phyloP scores from a whole-genome alignment of 2,113 vertebrate genomes.

The Dasyurus viverrinus region DNA sequence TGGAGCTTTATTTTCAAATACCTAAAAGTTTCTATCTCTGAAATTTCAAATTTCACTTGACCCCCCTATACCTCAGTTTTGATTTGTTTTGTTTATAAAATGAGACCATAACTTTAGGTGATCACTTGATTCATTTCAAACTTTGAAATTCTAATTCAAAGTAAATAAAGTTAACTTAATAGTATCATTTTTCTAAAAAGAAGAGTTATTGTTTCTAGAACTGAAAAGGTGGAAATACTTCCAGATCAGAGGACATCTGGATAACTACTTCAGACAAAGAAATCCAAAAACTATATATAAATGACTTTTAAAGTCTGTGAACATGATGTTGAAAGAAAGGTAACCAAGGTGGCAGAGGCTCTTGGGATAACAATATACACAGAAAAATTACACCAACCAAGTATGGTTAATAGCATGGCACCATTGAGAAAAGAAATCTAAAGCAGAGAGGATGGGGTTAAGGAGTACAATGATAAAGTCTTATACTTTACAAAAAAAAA shows the following conservation, averaged over 20 bases:
- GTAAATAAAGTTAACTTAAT: neutral
- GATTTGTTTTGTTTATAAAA: neutral
- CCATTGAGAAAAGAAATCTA: neutral
- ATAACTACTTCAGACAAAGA: neutral
- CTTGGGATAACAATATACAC: neutral
- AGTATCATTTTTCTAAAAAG: neutral
- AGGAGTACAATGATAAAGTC: neutral
- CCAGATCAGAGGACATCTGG: neutral
- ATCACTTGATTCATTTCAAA: neutral
- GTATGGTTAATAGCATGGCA: neutral
- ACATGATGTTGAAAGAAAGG: neutral
- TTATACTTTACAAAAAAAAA: neutral
- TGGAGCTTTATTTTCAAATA: neutral
- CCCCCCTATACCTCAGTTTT: neutral
- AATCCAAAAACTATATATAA: neutral
- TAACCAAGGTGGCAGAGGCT: neutral
- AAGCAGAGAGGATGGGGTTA: fast-evolving
- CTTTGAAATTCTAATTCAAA: neutral
- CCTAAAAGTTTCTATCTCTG: neutral
- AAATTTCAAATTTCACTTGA: neutral
- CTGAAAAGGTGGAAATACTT: neutral
- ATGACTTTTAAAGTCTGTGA: neutral
- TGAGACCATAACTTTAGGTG: neutral
- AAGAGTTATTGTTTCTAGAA: neutral
- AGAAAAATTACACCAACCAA: neutral